Percentiles rank a stretch among this genome's conserved stretches.
These are phyloP conservation scores for Acrobasis repandana DNA, from an alignment of 2,888 invertebrate genomes.

Conservation along the genomic window DNA sequence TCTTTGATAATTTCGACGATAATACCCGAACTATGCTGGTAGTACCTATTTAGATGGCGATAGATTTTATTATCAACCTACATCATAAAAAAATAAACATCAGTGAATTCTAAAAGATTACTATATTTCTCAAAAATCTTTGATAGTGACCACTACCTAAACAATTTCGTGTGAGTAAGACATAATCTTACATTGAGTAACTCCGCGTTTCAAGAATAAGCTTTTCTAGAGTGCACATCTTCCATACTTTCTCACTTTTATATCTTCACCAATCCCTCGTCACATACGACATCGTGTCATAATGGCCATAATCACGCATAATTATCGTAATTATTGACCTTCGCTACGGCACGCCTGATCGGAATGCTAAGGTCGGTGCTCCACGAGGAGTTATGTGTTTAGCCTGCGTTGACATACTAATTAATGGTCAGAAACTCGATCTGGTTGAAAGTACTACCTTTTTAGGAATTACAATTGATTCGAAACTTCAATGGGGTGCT, in stretches of 20 bases:
- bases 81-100: background rate
- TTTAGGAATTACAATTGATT: too few relatives aligned
- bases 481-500: too few relatives aligned
- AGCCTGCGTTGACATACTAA: too few relatives aligned
- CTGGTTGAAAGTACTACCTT: too few relatives aligned
- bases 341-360: constrained; percentile 25
- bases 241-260: background rate
- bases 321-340: constrained; percentile 26
- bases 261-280: background rate
- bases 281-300: constrained; percentile 19
- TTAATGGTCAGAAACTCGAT: too few relatives aligned
- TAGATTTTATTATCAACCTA: background rate
- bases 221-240: background rate
- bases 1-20: too few relatives aligned
- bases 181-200: background rate
- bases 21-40: too few relatives aligned
- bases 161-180: background rate
- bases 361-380: background rate
- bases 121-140: too few relatives aligned
- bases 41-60: too few relatives aligned
- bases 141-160: too few relatives aligned
- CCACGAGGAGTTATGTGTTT: background rate
- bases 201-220: background rate
- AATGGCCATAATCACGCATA: constrained; percentile 17
- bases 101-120: background rate